Percentiles rank a stretch among this genome's conserved stretches.
phyloP scores from a whole-genome alignment of 2,797 vertebrate species.

The Bovichtus diacanthus region DNA sequence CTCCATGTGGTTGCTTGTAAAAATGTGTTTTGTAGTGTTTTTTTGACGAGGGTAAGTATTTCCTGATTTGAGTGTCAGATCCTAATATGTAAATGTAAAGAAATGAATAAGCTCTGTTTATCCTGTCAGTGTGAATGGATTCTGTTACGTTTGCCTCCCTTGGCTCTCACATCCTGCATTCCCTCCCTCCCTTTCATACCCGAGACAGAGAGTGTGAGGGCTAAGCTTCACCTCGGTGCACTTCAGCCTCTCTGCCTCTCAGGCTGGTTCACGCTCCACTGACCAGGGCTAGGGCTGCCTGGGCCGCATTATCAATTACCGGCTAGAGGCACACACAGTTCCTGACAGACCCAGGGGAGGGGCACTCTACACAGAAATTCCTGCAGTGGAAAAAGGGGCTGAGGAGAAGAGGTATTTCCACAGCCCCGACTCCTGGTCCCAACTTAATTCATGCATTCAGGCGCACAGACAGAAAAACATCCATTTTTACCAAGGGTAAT shows the following conservation, averaged over 20 bases:
- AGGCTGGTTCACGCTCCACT: slow-evolving; percentile 79
- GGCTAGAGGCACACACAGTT: slow-evolving; percentile 80
- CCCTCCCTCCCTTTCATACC: slow-evolving; percentile 28
- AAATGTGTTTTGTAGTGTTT: slow-evolving; percentile 16
- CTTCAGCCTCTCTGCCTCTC: slow-evolving; percentile 74
- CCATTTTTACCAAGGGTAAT: not conserved
- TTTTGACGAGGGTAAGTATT: slow-evolving; percentile 24
- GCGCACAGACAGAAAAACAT: slow-evolving; percentile 1
- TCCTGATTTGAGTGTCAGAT: slow-evolving; percentile 35
- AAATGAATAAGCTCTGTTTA: slow-evolving; percentile 60
- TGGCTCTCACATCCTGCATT: slow-evolving; percentile 44
- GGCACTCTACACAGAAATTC: slow-evolving; percentile 73
- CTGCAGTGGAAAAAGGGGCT: slow-evolving; percentile 58
- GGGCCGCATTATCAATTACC: slow-evolving; percentile 84
- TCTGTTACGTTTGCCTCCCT: slow-evolving; percentile 49
- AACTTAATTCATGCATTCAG: slow-evolving; percentile 21
- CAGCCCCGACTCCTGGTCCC: slow-evolving; percentile 15
- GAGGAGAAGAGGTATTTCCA: slow-evolving; percentile 33
- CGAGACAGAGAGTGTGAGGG: slow-evolving; percentile 63
- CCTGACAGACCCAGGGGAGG: slow-evolving; percentile 75
- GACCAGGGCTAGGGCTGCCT: slow-evolving; percentile 77
- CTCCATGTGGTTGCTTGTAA: not conserved
- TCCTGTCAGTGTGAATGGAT: slow-evolving; percentile 56
- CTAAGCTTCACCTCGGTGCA: slow-evolving; percentile 70
- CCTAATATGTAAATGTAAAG: slow-evolving; percentile 45